These are phyloP conservation scores for Spisula subtruncata DNA, from an alignment of 2,888 invertebrate genomes.

Conservation along the genomic window DNA sequence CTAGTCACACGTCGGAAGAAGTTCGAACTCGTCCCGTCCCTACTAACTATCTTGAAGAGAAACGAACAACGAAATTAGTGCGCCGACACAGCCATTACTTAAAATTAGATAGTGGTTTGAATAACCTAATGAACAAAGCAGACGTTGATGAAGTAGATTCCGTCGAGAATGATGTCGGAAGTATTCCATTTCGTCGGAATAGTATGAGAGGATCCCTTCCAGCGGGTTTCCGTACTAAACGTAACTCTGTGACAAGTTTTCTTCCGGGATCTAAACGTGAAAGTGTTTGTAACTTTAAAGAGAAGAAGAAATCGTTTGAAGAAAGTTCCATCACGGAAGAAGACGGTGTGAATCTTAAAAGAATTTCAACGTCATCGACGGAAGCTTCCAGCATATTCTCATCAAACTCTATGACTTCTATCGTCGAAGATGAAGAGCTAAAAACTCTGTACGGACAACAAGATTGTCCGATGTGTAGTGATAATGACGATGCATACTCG, in stretches of 20 bases:
- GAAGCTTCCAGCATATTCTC: constrained; percentile 76
- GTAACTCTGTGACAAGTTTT: constrained; percentile 66
- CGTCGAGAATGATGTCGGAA: constrained; percentile 61
- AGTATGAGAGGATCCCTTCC: constrained; percentile 73
- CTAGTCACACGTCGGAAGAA: constrained; percentile 86
- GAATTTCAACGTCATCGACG: constrained; percentile 76
- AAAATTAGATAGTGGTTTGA: constrained; percentile 73
- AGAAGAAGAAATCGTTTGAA: constrained; percentile 72
- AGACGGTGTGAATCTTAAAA: constrained; percentile 70
- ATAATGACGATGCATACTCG: constrained; percentile 68
- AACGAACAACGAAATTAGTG: constrained; percentile 68
- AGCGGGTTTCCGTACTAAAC: constrained; percentile 59
- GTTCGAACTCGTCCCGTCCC: constrained; percentile 72
- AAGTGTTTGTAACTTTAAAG: constrained; percentile 71
- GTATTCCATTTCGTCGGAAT: constrained; percentile 75
- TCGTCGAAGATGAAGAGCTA: constrained; percentile 72
- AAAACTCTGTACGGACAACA: constrained; percentile 58
- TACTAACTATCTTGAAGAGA: constrained; percentile 69
- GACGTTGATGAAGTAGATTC: constrained; percentile 64
- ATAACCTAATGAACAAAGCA: constrained; percentile 71
- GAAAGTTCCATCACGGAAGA: constrained; percentile 68
- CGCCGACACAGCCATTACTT: constrained; percentile 76
- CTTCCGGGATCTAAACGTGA: constrained; percentile 75
- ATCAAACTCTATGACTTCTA: constrained; percentile 76
- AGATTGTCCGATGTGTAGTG: constrained; percentile 69